Evolutionary conservation across 1,140 invertebrate species (phyloP).

Genomic region (Trichogramma pretiosum): DNA sequence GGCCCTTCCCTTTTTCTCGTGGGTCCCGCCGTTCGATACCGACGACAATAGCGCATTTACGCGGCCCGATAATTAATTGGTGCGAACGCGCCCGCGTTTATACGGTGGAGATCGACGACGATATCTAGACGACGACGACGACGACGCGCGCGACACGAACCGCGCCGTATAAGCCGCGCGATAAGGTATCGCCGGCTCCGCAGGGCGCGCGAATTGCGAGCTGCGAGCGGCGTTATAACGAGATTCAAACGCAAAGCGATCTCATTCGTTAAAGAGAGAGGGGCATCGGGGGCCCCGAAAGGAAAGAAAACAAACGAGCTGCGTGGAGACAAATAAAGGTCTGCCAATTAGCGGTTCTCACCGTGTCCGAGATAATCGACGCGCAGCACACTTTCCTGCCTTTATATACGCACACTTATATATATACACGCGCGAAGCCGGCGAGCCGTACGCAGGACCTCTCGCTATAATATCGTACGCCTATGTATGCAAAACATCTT

Average conservation of each 20-base stretch:
- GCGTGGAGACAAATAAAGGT: slow-evolving; percentile 16
- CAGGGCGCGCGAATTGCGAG: too few species aligned
- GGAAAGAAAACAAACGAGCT: not conserved
- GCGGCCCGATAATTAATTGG: not conserved
- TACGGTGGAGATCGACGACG: too few species aligned
- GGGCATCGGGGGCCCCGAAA: slow-evolving; percentile 10
- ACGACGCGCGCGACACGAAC: not conserved
- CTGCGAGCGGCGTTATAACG: slow-evolving; percentile 16
- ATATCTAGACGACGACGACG: not conserved
- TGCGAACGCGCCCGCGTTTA: too few species aligned
- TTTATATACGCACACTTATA: too few species aligned
- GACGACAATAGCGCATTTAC: not conserved
- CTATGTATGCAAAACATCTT: not conserved
- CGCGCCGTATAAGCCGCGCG: too few species aligned
- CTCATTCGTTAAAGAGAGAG: slow-evolving; percentile 22
- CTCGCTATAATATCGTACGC: too few species aligned
- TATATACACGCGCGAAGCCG: too few species aligned
- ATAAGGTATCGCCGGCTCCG: too few species aligned
- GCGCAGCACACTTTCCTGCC: too few species aligned
- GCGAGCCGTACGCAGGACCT: too few species aligned
- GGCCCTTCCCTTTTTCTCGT: too few species aligned
- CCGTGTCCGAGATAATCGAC: slow-evolving; percentile 22
- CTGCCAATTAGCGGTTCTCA: slow-evolving; percentile 29
- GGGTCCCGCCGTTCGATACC: not conserved
- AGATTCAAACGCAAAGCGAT: slow-evolving; percentile 26